A percentile compares a stretch with the other conserved stretches of the same genome.
These are phyloP conservation scores for Drosophila fuyamai DNA, from an alignment of 1,140 invertebrate species.

Conservation along the genomic window DNA sequence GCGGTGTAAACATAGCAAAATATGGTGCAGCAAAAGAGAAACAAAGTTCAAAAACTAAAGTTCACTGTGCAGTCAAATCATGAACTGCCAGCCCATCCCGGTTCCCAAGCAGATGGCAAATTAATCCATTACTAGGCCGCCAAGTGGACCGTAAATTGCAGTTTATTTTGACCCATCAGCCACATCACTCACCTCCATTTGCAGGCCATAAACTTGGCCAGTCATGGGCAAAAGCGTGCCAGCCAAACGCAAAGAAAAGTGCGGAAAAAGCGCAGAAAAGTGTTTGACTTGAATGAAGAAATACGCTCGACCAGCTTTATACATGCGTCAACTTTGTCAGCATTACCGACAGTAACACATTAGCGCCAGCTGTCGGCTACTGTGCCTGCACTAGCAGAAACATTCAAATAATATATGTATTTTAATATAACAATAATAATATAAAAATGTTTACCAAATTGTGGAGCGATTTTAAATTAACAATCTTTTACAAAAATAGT, in stretches of 20 bases:
- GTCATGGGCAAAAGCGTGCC: constrained; percentile 54
- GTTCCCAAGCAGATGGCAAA: constrained; percentile 30
- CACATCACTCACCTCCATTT: constrained; percentile 41
- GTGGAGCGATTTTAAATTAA: too few relatives aligned
- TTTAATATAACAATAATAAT: neutral
- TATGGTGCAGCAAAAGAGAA: constrained; percentile 13
- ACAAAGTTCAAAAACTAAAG: constrained; percentile 30
- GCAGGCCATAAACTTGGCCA: constrained; percentile 63
- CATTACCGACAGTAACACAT: constrained; percentile 60
- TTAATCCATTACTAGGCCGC: constrained; percentile 66
- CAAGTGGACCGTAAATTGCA: constrained; percentile 62
- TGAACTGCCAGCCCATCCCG: constrained; percentile 14
- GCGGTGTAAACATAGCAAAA: constrained; percentile 20
- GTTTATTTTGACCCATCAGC: constrained; percentile 41
- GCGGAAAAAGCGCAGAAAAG: constrained; percentile 18
- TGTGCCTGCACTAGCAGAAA: constrained; percentile 14
- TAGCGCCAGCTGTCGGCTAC: constrained; percentile 62
- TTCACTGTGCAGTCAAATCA: constrained; percentile 9
- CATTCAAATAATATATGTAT: neutral
- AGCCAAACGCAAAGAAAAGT: constrained; percentile 15
- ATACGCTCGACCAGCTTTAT: constrained; percentile 17
- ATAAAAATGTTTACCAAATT: neutral
- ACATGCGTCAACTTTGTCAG: constrained; percentile 60
- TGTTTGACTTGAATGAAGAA: constrained; percentile 55
- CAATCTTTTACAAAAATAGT: too few relatives aligned